Conservation (phyloP, 2,888 invertebrate species). For the Sinodicranocentrus sp. region DNA sequence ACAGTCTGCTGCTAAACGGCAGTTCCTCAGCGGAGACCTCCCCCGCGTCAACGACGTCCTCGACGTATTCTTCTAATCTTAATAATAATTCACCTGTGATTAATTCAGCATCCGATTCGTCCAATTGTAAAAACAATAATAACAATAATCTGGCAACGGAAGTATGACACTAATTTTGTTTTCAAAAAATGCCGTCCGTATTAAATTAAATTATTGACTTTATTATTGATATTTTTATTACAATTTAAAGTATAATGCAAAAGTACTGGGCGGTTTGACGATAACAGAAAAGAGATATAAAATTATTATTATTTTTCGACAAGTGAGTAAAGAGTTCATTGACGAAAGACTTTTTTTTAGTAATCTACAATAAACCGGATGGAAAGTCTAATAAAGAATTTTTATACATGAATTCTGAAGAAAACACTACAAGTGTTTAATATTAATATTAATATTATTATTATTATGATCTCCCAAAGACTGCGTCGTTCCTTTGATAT, state of each 20-base stretch:
- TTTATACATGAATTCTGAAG: slow-evolving; percentile 3
- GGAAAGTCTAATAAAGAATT: slow-evolving; percentile 23
- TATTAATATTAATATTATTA: slow-evolving; percentile 27
- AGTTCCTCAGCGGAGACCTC: slow-evolving; percentile 54
- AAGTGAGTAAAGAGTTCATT: background rate
- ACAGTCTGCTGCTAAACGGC: slow-evolving; percentile 56
- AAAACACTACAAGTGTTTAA: slow-evolving; percentile 8
- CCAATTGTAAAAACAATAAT: slow-evolving; percentile 32
- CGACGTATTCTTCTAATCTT: slow-evolving; percentile 47
- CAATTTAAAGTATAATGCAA: background rate
- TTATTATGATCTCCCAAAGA: slow-evolving; percentile 75
- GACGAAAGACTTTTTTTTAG: background rate
- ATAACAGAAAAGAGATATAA: background rate
- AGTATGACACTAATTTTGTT: slow-evolving; percentile 67
- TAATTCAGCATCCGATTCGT: slow-evolving; percentile 25
- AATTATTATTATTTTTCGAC: background rate
- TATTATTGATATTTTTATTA: background rate
- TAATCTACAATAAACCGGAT: background rate
- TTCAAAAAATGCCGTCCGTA: slow-evolving; percentile 1
- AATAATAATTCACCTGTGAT: slow-evolving; percentile 66
- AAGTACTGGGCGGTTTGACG: background rate
- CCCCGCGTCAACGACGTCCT: slow-evolving; percentile 58
- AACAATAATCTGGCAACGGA: slow-evolving; percentile 71
- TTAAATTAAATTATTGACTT: slow-evolving; percentile 15
- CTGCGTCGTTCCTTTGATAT: slow-evolving; percentile 69